A percentile compares a stretch with the other conserved stretches of the same genome.
These are phyloP conservation scores for Triplophysa siluroides DNA, from an alignment of 2,113 vertebrate genomes.

Conservation along the genomic window DNA sequence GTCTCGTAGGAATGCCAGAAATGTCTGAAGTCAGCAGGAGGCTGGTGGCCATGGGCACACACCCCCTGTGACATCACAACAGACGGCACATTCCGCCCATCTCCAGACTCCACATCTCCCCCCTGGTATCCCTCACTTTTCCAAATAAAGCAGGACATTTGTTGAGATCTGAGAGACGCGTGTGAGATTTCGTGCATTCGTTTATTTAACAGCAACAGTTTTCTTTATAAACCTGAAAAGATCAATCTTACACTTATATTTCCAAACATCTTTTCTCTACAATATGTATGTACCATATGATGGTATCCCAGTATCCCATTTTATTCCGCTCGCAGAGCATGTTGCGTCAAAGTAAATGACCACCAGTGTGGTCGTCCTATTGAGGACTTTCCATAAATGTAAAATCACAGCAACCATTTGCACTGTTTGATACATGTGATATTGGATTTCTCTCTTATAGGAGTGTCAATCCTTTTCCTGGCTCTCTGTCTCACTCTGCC, in stretches of 20 bases:
- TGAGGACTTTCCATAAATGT: constrained; percentile 49
- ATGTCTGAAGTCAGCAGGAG: constrained; percentile 59
- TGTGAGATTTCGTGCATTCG: background rate
- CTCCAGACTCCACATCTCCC: constrained; percentile 1
- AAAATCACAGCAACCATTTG: constrained; percentile 51
- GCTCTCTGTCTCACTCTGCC: constrained; percentile 24
- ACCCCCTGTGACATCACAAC: constrained; percentile 54
- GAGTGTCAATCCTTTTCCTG: constrained; percentile 40
- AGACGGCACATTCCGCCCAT: constrained; percentile 23
- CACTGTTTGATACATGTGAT: constrained; percentile 51
- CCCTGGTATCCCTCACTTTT: constrained; percentile 7
- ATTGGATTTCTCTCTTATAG: constrained; percentile 56
- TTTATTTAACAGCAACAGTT: too few relatives aligned
- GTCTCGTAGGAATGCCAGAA: constrained; percentile 54
- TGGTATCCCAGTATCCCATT: too few relatives aligned
- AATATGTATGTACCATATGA: constrained; percentile 3
- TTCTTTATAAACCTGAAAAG: background rate
- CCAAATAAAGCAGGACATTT: background rate
- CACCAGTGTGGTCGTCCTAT: constrained; percentile 3
- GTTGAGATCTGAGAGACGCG: background rate
- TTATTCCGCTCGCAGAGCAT: background rate
- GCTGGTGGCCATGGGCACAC: constrained; percentile 49
- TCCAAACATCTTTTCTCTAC: background rate
- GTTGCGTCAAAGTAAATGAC: background rate
- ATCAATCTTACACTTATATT: background rate